Percentiles rank a stretch among this genome's conserved stretches.
Evolutionary conservation across 2,888 invertebrate genomes (phyloP).

Genomic region (Coleophora deauratella): DNA sequence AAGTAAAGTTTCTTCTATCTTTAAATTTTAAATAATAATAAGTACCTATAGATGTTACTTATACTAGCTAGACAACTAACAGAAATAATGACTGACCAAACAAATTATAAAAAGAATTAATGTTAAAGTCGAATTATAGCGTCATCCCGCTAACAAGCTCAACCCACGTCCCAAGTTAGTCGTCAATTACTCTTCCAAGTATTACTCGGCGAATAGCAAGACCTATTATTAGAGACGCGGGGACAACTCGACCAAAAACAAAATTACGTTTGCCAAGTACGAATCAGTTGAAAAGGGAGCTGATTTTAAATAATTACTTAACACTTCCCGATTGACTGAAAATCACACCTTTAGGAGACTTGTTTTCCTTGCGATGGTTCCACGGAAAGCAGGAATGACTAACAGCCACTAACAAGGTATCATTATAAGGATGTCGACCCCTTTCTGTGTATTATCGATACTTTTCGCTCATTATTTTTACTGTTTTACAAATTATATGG

Average conservation of each 20-base stretch:
- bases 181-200: neutral
- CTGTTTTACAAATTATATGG: slow-evolving; percentile 2
- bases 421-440: slow-evolving; percentile 62
- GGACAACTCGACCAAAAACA: slow-evolving; percentile 34
- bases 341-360: slow-evolving; percentile 67
- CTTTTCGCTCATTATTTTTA: slow-evolving; percentile 41
- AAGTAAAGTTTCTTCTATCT: too few species aligned
- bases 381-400: slow-evolving; percentile 46
- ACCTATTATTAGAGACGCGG: slow-evolving; percentile 20
- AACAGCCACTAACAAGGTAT: slow-evolving; percentile 65
- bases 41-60: too few species aligned
- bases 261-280: slow-evolving; percentile 34
- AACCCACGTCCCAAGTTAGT: neutral
- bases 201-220: slow-evolving; percentile 10
- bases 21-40: too few species aligned
- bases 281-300: slow-evolving; percentile 32
- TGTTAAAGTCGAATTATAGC: neutral
- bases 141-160: slow-evolving; percentile 4
- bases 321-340: slow-evolving; percentile 53
- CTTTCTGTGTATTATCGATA: slow-evolving; percentile 41
- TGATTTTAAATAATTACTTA: slow-evolving; percentile 60
- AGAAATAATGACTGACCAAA: too few species aligned
- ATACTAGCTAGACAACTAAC: too few species aligned
- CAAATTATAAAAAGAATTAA: neutral
- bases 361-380: slow-evolving; percentile 43